A percentile compares a stretch with the other conserved stretches of the same genome.
Conservation (phyloP, 2,113 vertebrate species). For the Telmatochromis sp. region DNA sequence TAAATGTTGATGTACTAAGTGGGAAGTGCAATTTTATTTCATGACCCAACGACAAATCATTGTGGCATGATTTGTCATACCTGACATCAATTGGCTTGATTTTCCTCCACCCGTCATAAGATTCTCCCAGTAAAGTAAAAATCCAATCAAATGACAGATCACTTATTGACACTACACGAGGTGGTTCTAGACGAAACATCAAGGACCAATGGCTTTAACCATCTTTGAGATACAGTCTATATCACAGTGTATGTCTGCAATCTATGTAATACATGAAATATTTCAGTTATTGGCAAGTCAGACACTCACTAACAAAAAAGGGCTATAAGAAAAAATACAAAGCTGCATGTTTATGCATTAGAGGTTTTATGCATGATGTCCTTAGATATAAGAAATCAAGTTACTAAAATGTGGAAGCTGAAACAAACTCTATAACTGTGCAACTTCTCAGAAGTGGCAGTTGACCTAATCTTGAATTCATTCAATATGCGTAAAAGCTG, state of each 20-base stretch:
- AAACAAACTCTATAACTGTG: background rate
- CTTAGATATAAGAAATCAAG: background rate
- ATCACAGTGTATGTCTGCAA: background rate
- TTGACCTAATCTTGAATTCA: background rate
- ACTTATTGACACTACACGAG: background rate
- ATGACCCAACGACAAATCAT: background rate
- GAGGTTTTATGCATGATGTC: background rate
- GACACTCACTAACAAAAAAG: background rate
- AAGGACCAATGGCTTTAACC: background rate
- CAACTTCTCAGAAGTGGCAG: slow-evolving; percentile 33
- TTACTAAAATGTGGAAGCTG: background rate
- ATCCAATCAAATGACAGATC: background rate
- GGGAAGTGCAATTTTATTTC: background rate
- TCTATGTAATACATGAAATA: background rate
- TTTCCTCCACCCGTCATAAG: background rate
- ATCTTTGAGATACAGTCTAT: background rate
- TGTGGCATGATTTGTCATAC: background rate
- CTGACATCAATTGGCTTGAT: background rate
- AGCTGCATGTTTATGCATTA: background rate
- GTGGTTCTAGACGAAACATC: background rate
- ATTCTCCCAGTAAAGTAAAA: background rate
- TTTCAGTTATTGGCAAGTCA: background rate
- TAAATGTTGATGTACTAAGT: background rate
- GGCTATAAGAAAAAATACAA: background rate
- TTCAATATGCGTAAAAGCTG: slow-evolving; percentile 20